Percentiles rank a stretch among this genome's conserved stretches.
These are phyloP conservation scores for Ochropleura plecta DNA, from an alignment of 2,888 invertebrate species.

Conservation along the genomic window DNA sequence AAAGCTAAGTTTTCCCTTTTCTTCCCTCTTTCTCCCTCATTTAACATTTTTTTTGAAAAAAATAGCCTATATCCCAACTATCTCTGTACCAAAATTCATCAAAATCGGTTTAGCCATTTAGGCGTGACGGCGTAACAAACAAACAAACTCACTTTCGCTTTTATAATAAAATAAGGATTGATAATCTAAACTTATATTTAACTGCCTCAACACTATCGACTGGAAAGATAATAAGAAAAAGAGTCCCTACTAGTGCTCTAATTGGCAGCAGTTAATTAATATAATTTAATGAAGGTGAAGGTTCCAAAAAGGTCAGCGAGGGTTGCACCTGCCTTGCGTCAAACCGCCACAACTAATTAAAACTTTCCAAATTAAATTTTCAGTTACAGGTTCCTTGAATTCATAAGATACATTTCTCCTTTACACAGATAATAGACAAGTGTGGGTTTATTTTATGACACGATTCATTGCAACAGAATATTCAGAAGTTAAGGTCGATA, in stretches of 20 bases:
- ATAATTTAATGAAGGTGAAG: background rate
- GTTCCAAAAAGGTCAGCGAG: background rate
- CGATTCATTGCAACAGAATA: background rate
- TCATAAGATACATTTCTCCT: constrained; percentile 9
- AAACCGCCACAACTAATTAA: constrained; percentile 7
- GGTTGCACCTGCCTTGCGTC: background rate
- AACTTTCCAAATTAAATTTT: constrained; percentile 14
- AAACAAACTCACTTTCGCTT: no score
- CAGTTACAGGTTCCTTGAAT: background rate
- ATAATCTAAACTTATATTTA: background rate
- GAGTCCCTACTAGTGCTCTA: background rate
- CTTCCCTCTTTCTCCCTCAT: no score
- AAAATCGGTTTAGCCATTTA: no score
- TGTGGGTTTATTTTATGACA: background rate
- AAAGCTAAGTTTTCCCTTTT: no score
- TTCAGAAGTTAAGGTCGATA: background rate
- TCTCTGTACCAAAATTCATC: no score
- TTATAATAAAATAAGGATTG: background rate
- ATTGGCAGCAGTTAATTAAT: background rate
- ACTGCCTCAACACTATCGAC: background rate
- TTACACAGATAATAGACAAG: background rate
- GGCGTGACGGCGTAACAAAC: no score
- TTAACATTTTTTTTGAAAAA: no score
- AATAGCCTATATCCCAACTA: no score
- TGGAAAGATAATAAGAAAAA: background rate